phyloP scores from a whole-genome alignment of 2,113 vertebrate species.

The Pagrus major region DNA sequence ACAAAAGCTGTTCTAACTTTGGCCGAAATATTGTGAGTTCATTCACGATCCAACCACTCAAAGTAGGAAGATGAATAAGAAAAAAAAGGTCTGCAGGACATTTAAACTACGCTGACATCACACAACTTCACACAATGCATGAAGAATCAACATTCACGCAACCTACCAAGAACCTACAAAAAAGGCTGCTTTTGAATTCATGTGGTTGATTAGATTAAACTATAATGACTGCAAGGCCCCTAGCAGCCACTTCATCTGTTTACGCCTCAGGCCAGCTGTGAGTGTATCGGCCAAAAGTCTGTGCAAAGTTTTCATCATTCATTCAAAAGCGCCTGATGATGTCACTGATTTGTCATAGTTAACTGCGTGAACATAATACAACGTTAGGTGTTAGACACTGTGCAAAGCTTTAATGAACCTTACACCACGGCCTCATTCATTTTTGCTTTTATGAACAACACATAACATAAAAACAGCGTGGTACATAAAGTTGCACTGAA shows the following conservation, averaged over 20 bases:
- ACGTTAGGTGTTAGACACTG: constrained; percentile 10
- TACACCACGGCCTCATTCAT: not conserved
- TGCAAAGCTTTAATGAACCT: not conserved
- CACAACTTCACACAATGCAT: not conserved
- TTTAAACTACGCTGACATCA: not conserved
- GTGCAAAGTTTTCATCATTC: constrained; percentile 8
- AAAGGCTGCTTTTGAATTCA: not conserved
- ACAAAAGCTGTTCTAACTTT: not conserved
- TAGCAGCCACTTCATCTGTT: constrained; percentile 34
- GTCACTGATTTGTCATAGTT: not conserved
- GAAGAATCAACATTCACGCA: not conserved
- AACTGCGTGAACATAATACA: not conserved
- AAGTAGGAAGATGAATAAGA: not conserved
- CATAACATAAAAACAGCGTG: too few species aligned
- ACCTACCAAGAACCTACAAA: not conserved
- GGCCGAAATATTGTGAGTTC: too few species aligned
- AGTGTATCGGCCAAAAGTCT: constrained; percentile 7
- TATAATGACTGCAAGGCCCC: constrained; percentile 1
- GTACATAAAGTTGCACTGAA: not conserved
- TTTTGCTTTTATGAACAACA: not conserved
- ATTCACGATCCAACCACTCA: not conserved
- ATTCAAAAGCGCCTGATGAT: constrained; percentile 7
- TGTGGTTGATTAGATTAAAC: constrained; percentile 7
- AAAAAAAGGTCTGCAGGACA: not conserved
- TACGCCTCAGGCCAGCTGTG: constrained; percentile 17